Conservation (phyloP, 2,797 vertebrate genomes). For the Ambastaia sidthimunki region DNA sequence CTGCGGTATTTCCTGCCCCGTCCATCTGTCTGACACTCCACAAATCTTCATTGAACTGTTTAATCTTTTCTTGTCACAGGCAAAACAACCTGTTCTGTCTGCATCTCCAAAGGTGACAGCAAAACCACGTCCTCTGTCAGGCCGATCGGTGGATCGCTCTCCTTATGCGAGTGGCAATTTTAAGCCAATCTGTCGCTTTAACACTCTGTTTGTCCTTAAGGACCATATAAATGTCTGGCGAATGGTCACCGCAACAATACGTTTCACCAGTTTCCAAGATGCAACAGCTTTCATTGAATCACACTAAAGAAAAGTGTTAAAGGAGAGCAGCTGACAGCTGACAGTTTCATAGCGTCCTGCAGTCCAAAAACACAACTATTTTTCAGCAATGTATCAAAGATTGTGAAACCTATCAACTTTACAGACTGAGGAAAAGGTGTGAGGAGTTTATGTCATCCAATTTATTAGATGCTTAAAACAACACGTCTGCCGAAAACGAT, state of each 20-base stretch:
- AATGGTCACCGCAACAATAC: slow-evolving; percentile 27
- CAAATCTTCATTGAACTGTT: slow-evolving; percentile 55
- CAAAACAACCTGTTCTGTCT: slow-evolving; percentile 46
- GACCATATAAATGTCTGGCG: slow-evolving; percentile 4
- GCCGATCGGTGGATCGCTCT: slow-evolving; percentile 36
- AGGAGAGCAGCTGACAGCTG: slow-evolving; percentile 26
- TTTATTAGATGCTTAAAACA: too few relatives aligned
- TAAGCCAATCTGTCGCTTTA: slow-evolving; percentile 29
- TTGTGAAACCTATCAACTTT: slow-evolving; percentile 10
- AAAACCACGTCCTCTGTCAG: slow-evolving; percentile 40
- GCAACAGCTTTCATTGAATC: slow-evolving; percentile 33
- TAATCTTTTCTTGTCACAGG: slow-evolving; percentile 51
- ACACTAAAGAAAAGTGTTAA: slow-evolving; percentile 22
- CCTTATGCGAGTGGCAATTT: slow-evolving; percentile 22
- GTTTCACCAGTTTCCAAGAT: slow-evolving; percentile 17
- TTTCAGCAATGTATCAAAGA: slow-evolving; percentile 3
- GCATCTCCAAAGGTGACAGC: slow-evolving; percentile 28
- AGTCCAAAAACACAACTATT: slow-evolving; percentile 13
- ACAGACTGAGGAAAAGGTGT: slow-evolving; percentile 17
- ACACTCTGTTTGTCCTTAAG: slow-evolving; percentile 4
- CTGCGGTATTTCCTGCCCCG: slow-evolving; percentile 12
- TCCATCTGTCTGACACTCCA: slow-evolving; percentile 39
- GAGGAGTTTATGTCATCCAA: background rate
- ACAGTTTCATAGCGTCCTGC: slow-evolving; percentile 26
- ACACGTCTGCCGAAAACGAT: too few relatives aligned